Evolutionary conservation across 2,888 invertebrate genomes (phyloP).

Genomic region (Timandra comae): DNA sequence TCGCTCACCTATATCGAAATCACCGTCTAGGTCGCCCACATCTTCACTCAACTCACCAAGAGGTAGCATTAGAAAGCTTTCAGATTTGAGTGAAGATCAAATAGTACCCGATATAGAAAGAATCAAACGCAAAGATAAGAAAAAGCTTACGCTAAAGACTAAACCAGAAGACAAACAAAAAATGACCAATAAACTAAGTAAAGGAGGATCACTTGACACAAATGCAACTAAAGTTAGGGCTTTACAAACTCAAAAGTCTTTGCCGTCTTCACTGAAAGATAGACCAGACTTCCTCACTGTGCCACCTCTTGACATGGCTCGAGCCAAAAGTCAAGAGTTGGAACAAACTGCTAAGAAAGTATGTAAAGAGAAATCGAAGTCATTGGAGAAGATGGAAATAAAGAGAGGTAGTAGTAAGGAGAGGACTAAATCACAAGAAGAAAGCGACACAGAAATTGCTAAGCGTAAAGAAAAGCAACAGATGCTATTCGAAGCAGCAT

Average conservation of each 20-base stretch:
- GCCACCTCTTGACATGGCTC: conserved; percentile 73
- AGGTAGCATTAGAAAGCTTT: conserved; percentile 69
- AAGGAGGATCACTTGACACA: conserved; percentile 69
- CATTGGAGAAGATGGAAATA: conserved; percentile 80
- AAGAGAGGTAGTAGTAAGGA: conserved; percentile 78
- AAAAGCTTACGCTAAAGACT: conserved; percentile 61
- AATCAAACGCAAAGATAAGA: conserved; percentile 69
- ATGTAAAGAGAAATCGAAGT: conserved; percentile 82
- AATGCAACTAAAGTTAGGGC: conserved; percentile 65
- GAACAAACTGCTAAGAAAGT: conserved; percentile 69
- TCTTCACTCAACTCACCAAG: conserved; percentile 71
- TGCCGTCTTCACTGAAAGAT: conserved; percentile 72
- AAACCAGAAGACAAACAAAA: conserved; percentile 67
- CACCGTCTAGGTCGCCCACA: conserved; percentile 71
- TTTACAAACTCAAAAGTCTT: conserved; percentile 72
- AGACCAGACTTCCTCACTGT: conserved; percentile 72
- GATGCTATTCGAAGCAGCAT: conserved; percentile 84
- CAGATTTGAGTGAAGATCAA: conserved; percentile 71
- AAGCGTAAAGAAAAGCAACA: conserved; percentile 86
- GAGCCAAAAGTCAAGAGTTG: conserved; percentile 79
- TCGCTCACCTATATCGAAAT: conserved; percentile 69
- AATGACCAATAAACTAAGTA: conserved; percentile 54
- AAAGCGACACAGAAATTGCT: conserved; percentile 82
- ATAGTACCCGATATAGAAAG: conserved; percentile 70
- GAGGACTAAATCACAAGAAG: conserved; percentile 83